phyloP scores from a whole-genome alignment of 2,888 invertebrate species.

The Drosophila tanythrix region DNA sequence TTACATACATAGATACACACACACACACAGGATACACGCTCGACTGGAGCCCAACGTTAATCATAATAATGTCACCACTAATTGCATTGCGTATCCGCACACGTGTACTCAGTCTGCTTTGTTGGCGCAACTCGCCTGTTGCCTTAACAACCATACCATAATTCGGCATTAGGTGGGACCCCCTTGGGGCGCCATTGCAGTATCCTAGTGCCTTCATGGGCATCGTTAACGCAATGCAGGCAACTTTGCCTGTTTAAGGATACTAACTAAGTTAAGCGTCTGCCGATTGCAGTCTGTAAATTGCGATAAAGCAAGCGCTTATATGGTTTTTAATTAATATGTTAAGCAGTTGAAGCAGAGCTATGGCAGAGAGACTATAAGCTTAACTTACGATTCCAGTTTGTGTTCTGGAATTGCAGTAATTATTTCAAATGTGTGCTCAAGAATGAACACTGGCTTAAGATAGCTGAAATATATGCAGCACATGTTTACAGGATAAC shows the following conservation, averaged over 20 bases:
- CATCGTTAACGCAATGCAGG: constrained; percentile 51
- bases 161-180: constrained; percentile 64
- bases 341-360: neutral
- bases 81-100: constrained; percentile 80
- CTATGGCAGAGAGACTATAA: neutral
- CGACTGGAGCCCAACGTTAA: constrained; percentile 56
- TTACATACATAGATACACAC: constrained; percentile 17
- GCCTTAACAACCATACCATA: constrained; percentile 57
- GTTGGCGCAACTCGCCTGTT: constrained; percentile 10
- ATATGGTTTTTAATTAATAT: neutral
- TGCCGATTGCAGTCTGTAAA: constrained; percentile 6
- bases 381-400: neutral
- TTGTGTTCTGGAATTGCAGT: neutral
- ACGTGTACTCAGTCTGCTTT: constrained; percentile 54
- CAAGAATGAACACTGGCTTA: too few species aligned
- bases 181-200: constrained; percentile 1
- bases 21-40: constrained; percentile 36
- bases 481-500: too few species aligned
- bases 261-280: constrained; percentile 23
- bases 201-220: constrained; percentile 21
- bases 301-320: neutral
- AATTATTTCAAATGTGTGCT: neutral
- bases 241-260: constrained; percentile 9
- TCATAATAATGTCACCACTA: constrained; percentile 79
- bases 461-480: too few species aligned